Evolutionary conservation across 2,113 vertebrate genomes (phyloP), one percentile per base, ranked within the genome.

Genomic region (Onychostoma macrolepis): DNA sequence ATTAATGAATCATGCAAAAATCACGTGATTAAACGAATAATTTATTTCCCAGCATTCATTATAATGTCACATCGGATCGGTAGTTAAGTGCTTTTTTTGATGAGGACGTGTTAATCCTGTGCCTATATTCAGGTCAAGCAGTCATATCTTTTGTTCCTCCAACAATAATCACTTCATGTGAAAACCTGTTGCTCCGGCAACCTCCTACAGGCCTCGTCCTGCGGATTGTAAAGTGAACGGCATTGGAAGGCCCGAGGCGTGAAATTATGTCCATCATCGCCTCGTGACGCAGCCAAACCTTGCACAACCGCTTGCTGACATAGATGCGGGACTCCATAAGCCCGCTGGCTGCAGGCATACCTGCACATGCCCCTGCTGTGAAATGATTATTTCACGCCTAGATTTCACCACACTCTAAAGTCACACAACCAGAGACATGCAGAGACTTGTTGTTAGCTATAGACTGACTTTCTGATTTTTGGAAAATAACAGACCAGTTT

Each of bases 311-410:
- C 84, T 63, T 80, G 61, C 65, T 88, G 84, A 86, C 63, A 86
- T n/a, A 26, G 61, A 85, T 86, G 85, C 13, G 41, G 69, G 72
- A 65, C 74, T 87, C 63, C 38, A 80, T 77, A 50, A 87, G 56
- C 63, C 77, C 33, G 79, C 82, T 83, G 84, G 88, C 50, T 78
- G 56, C 48, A 30, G 63, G 80, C 65, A 80, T 89, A 86, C 83
- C 84, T 83, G 80, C 84, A 69, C 86, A 53, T 48, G 71, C 56
- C 43, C 72, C 43, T 72, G 19, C 28, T 67, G 69, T 67, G 26
- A 89, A 89, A 89, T 83, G 30, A 85, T 81, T 79, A 38, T 88
- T 86, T 86, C 83, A 87, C 58, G 61, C 86, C 84, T 83, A 83
- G 43, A 71, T 87, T 87, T 89, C 83, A 83, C 78, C 83, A 69